Conservation (phyloP, 2,113 vertebrate genomes). For the Lichenostomus cassidix region DNA sequence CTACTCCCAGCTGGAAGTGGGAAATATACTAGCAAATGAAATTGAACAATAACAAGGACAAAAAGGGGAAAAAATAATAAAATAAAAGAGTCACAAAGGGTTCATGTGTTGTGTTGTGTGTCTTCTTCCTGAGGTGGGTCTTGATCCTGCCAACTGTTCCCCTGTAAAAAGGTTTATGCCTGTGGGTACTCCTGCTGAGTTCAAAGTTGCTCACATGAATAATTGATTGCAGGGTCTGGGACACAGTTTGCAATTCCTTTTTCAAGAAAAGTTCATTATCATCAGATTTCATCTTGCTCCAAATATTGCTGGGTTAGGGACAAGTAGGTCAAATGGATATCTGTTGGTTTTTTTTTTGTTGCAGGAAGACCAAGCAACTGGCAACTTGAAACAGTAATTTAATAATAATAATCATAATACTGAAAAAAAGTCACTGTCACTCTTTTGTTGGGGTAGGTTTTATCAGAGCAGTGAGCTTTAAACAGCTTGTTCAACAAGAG, state of each 20-base stretch:
- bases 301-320: not conserved
- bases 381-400: not conserved
- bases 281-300: constrained; percentile 31
- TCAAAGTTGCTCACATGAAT: constrained; percentile 65
- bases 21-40: constrained; percentile 26
- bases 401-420: not conserved
- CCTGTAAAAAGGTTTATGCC: constrained; percentile 60
- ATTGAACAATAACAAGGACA: constrained; percentile 36
- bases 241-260: constrained; percentile 42
- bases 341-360: not conserved
- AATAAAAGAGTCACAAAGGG: constrained; percentile 24
- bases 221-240: constrained; percentile 60
- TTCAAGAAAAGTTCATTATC: constrained; percentile 57
- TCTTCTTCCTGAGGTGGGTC: constrained; percentile 53
- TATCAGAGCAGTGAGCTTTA: constrained; percentile 4
- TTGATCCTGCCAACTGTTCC: constrained; percentile 60
- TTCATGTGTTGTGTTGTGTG: constrained; percentile 42
- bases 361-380: not conserved
- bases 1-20: constrained; percentile 30
- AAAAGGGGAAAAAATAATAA: constrained; percentile 9
- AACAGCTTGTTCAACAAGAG: constrained; percentile 36
- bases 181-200: constrained; percentile 61
- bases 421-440: not conserved
- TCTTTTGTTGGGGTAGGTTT: constrained; percentile 2
- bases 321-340: constrained; percentile 31